phyloP scores from a whole-genome alignment of 2,113 vertebrate genomes.

The Nothocercus julius region DNA sequence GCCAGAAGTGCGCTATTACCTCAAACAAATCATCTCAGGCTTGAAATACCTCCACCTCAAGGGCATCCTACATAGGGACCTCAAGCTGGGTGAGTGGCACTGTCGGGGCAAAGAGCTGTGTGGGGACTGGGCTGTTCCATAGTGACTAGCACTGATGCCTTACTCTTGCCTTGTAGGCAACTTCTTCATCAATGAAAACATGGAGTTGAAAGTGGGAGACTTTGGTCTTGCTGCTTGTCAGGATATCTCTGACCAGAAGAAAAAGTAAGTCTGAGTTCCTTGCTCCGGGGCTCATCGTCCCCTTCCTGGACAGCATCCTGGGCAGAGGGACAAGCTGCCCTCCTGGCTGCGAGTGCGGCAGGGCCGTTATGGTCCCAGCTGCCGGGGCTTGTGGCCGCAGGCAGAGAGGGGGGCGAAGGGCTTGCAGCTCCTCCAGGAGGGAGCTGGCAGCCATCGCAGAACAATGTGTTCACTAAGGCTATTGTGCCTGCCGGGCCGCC shows the following conservation, averaged over 20 bases:
- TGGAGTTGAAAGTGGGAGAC: conserved; percentile 96
- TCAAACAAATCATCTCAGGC: conserved; percentile 94
- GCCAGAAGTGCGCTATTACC: conserved; percentile 97
- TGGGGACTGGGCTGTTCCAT: not conserved
- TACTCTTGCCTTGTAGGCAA: conserved; percentile 81
- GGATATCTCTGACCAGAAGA: conserved; percentile 89
- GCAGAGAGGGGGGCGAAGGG: not conserved
- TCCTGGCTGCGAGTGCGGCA: not conserved
- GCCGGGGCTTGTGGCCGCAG: not conserved
- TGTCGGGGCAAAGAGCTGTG: fast-evolving
- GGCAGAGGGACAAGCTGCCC: not conserved
- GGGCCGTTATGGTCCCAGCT: not conserved
- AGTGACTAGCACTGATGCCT: not conserved
- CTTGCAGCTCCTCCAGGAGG: conserved; percentile 23
- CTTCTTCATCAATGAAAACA: conserved; percentile 98
- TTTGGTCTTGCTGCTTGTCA: conserved; percentile 93
- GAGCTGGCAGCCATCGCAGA: conserved; percentile 10
- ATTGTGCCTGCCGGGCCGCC: conserved; percentile 59
- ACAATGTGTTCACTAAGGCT: conserved; percentile 54
- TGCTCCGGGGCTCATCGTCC: not conserved
- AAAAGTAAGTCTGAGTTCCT: conserved; percentile 85
- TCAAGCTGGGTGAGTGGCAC: conserved; percentile 88
- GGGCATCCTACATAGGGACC: conserved; percentile 94
- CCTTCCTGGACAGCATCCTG: conserved; percentile 18
- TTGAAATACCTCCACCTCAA: conserved; percentile 96